Percentiles rank a stretch among this genome's conserved stretches.
Evolutionary conservation across 2,888 invertebrate genomes (phyloP).

Genomic region (Callinectes sapidus): DNA sequence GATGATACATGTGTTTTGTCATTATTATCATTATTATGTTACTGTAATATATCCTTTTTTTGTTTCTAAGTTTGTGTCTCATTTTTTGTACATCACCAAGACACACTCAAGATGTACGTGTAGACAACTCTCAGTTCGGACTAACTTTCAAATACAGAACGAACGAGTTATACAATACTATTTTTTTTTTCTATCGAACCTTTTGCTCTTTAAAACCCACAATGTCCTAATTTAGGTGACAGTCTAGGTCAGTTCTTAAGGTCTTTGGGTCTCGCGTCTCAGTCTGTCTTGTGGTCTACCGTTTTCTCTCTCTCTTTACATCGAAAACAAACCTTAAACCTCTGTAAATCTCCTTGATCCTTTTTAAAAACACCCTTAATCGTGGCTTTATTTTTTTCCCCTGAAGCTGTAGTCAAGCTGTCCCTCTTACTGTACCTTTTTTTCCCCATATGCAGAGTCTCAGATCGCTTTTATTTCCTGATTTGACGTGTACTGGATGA

Average conservation of each 20-base stretch:
- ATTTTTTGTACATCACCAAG: too few relatives aligned
- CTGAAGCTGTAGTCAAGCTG: neutral
- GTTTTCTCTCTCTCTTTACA: neutral
- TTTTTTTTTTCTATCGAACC: neutral
- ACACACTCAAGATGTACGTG: too few relatives aligned
- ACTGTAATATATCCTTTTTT: neutral
- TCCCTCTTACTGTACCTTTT: neutral
- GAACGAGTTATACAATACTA: neutral
- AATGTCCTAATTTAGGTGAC: neutral
- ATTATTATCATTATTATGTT: neutral
- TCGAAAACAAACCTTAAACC: neutral
- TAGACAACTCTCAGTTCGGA: neutral
- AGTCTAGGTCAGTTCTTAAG: neutral
- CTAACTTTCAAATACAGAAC: neutral
- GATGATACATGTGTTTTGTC: neutral
- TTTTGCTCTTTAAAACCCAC: neutral
- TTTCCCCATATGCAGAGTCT: neutral
- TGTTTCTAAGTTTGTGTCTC: neutral
- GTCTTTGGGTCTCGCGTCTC: neutral
- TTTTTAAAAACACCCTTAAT: conserved; percentile 7
- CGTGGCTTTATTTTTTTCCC: conserved; percentile 30
- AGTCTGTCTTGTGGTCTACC: neutral
- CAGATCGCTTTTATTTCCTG: neutral
- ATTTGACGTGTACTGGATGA: neutral
- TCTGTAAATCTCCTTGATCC: conserved; percentile 9